These are phyloP conservation scores for Epicampocera succincta DNA, from an alignment of 2,888 invertebrate genomes.

Conservation along the genomic window DNA sequence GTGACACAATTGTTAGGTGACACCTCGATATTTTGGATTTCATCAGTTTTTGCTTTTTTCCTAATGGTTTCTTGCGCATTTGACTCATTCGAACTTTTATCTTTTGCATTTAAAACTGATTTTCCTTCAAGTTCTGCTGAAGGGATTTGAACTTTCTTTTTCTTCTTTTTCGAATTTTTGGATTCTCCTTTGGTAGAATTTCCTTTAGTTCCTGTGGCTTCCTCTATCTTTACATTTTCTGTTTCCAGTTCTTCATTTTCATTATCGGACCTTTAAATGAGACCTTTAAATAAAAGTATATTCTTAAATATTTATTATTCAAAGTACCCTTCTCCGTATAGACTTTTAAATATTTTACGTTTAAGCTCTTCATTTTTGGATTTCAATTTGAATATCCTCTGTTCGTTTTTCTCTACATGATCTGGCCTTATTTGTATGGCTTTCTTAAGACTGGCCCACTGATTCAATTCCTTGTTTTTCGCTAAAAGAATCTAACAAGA, in stretches of 20 bases:
- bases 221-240: constrained; percentile 15
- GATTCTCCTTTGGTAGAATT: constrained; percentile 30
- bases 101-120: background rate
- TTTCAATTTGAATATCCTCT: constrained; percentile 88
- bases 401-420: constrained; percentile 90
- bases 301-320: background rate
- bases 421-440: constrained; percentile 89
- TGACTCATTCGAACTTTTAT: background rate
- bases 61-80: background rate
- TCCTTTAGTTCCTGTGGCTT: background rate
- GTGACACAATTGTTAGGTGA: background rate
- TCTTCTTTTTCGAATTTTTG: constrained; percentile 66
- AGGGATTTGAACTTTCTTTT: constrained; percentile 55
- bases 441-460: constrained; percentile 96
- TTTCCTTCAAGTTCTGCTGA: background rate
- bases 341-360: constrained; percentile 89
- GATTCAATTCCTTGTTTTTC: constrained; percentile 95
- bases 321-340: constrained; percentile 83
- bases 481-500: constrained; percentile 90
- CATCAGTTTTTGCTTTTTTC: constrained; percentile 41
- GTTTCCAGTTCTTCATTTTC: constrained; percentile 77
- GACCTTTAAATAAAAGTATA: constrained; percentile 1
- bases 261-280: constrained; percentile 74
- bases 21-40: background rate
- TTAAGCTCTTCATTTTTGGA: constrained; percentile 88